Conservation (phyloP, 2,888 invertebrate species). For the Chrysolina americana region DNA sequence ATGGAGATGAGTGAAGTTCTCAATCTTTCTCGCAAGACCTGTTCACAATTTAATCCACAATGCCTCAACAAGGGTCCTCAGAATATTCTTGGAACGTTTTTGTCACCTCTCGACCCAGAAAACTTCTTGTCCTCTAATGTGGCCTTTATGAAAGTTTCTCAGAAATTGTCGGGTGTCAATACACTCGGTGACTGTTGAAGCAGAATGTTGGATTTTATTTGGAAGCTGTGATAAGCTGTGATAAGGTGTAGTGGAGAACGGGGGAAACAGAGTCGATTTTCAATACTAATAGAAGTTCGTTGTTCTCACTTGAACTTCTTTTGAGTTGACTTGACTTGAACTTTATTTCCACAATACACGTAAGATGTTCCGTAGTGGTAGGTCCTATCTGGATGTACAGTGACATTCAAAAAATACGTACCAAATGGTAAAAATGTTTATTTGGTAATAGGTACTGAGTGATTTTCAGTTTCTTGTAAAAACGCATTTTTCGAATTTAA, state of each 20-base stretch:
- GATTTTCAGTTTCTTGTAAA: too few relatives aligned
- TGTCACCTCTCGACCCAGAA: constrained; percentile 13
- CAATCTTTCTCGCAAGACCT: too few relatives aligned
- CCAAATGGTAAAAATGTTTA: too few relatives aligned
- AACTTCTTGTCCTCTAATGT: constrained; percentile 1
- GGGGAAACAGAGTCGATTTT: background rate
- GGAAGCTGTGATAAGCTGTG: background rate
- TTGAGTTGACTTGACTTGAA: too few relatives aligned
- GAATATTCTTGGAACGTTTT: background rate
- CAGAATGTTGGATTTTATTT: background rate
- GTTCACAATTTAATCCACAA: background rate
- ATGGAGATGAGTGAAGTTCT: background rate
- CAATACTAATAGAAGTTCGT: too few relatives aligned
- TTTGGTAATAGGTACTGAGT: too few relatives aligned
- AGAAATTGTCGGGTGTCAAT: background rate
- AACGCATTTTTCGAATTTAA: too few relatives aligned
- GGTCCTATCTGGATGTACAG: too few relatives aligned
- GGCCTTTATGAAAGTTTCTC: background rate
- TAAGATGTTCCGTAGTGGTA: too few relatives aligned
- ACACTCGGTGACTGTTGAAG: background rate
- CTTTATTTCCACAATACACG: too few relatives aligned
- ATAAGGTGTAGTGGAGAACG: background rate
- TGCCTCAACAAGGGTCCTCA: background rate
- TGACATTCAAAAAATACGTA: too few relatives aligned
- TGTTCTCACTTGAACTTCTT: too few relatives aligned